phyloP scores from a whole-genome alignment of 2,888 invertebrate species.

The Thereva nobilitata region DNA sequence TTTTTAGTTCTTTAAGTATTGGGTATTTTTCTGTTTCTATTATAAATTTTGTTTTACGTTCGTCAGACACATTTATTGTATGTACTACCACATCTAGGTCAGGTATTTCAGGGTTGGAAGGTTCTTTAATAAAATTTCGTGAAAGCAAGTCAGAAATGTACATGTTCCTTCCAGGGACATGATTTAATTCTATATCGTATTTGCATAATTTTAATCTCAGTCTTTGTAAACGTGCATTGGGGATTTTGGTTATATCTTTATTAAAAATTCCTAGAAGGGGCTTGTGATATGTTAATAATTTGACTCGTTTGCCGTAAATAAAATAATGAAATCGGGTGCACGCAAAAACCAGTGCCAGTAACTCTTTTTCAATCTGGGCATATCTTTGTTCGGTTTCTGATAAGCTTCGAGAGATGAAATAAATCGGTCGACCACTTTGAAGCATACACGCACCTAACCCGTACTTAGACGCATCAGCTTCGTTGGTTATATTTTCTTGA shows the following conservation, averaged over 20 bases:
- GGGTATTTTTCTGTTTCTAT: too few relatives aligned
- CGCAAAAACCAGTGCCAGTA: neutral
- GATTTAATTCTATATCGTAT: neutral
- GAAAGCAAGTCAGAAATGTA: too few relatives aligned
- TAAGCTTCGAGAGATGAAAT: neutral
- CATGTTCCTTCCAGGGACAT: too few relatives aligned
- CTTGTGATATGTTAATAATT: neutral
- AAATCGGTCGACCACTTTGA: neutral
- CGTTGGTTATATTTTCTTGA: neutral
- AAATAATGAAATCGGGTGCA: neutral
- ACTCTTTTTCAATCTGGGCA: neutral
- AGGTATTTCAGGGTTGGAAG: too few relatives aligned
- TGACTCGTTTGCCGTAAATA: neutral
- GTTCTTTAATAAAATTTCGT: too few relatives aligned
- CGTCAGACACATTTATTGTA: too few relatives aligned
- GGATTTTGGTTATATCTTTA: constrained; percentile 1
- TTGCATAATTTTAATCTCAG: neutral
- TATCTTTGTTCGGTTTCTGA: neutral
- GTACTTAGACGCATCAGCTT: neutral
- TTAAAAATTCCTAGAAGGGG: neutral
- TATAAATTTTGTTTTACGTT: too few relatives aligned
- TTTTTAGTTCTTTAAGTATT: too few relatives aligned
- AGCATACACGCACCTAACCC: neutral
- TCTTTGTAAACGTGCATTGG: neutral
- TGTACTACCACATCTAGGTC: too few relatives aligned